A percentile compares a stretch with the other conserved stretches of the same genome.
Evolutionary conservation across 2,797 vertebrate genomes (phyloP).

Genomic region (Semaprochilodus insignis): DNA sequence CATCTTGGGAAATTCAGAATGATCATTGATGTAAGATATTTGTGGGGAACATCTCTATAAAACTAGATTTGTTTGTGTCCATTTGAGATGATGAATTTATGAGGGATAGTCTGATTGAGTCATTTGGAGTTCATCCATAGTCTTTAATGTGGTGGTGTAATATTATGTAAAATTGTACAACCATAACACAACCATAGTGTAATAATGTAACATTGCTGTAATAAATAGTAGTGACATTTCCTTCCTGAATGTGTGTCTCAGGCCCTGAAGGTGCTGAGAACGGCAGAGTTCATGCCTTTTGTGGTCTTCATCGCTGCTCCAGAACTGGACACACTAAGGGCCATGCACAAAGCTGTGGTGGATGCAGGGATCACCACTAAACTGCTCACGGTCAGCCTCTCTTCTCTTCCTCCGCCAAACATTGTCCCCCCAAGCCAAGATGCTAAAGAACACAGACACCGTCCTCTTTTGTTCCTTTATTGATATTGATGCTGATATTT

Average conservation of each 20-base stretch:
- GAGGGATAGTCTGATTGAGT: too few species aligned
- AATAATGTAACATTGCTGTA: background rate
- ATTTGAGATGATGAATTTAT: background rate
- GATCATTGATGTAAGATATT: background rate
- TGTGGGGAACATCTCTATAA: background rate
- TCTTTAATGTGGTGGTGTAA: background rate
- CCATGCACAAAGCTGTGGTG: conserved; percentile 98
- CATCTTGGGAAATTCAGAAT: background rate
- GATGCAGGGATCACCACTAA: conserved; percentile 97
- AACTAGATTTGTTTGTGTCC: background rate
- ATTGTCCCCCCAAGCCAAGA: background rate
- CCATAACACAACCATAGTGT: too few species aligned
- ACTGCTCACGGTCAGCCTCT: conserved; percentile 89
- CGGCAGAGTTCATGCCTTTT: conserved; percentile 98
- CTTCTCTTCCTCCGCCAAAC: background rate
- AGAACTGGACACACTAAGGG: conserved; percentile 91
- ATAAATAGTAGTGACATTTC: conserved; percentile 40
- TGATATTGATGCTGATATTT: background rate
- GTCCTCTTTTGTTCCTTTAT: too few species aligned
- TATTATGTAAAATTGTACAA: too few species aligned
- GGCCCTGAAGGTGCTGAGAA: conserved; percentile 96
- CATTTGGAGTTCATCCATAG: background rate
- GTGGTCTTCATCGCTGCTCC: conserved; percentile 98
- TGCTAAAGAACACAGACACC: too few species aligned
- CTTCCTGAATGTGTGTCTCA: conserved; percentile 61